A percentile compares a stretch with the other conserved stretches of the same genome.
Evolutionary conservation across 1,140 invertebrate species (phyloP).

Genomic region (Trypoxylus dichotomus): DNA sequence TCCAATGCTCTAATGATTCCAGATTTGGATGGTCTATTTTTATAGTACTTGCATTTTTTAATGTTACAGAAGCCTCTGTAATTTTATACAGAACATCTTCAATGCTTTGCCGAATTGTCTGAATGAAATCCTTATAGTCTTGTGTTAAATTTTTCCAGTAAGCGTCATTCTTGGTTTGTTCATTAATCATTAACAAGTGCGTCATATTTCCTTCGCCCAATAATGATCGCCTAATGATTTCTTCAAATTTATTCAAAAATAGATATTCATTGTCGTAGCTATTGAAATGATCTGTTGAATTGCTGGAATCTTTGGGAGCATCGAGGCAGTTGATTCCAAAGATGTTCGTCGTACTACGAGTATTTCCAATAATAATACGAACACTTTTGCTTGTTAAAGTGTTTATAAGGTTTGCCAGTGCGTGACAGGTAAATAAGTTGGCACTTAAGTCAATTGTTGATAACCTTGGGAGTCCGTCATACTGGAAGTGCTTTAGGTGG

Average conservation of each 20-base stretch:
- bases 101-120: neutral
- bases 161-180: neutral
- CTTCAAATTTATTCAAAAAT: neutral
- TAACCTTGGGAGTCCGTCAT: neutral
- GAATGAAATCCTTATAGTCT: neutral
- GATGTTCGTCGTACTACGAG: neutral
- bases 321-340: neutral
- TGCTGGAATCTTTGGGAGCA: neutral
- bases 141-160: neutral
- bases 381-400: neutral
- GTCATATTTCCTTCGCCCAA: neutral
- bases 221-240: neutral
- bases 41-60: neutral
- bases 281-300: neutral
- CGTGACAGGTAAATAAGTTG: neutral
- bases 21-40: neutral
- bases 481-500: neutral
- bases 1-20: neutral
- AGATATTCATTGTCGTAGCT: neutral
- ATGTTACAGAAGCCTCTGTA: neutral
- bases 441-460: neutral
- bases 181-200: neutral
- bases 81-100: neutral
- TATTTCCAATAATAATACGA: neutral
- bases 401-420: neutral